Percentiles rank a stretch among this genome's conserved stretches.
phyloP scores from a whole-genome alignment of 2,113 vertebrate species.

The Bombycilla garrulus region DNA sequence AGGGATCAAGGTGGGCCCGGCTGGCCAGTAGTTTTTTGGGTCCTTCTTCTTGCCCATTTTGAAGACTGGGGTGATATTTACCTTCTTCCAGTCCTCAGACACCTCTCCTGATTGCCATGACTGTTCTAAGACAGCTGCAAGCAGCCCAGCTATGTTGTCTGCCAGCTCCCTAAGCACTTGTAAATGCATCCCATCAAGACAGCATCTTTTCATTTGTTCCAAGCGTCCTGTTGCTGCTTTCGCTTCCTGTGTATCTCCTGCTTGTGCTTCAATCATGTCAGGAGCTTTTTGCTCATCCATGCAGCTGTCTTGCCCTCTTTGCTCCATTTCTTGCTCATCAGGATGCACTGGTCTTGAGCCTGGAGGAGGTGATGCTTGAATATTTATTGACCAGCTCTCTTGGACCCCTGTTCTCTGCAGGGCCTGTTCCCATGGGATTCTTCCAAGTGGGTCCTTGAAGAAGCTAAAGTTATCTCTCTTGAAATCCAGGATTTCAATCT shows the following conservation, averaged over 20 bases:
- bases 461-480: background rate
- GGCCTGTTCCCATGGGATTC: background rate
- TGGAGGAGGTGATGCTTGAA: background rate
- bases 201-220: background rate
- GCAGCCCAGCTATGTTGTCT: background rate
- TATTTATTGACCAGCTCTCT: background rate
- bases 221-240: background rate
- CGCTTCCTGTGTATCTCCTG: background rate
- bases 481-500: background rate
- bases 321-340: background rate
- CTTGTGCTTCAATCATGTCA: background rate
- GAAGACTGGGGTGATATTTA: background rate
- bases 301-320: background rate
- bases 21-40: background rate
- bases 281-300: background rate
- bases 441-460: background rate
- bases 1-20: background rate
- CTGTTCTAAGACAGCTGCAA: background rate
- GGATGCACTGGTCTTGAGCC: background rate
- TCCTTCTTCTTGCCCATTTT: background rate
- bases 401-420: background rate
- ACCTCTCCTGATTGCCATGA: background rate
- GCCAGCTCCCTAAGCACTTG: background rate
- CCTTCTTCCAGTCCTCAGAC: background rate
- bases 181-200: background rate